phyloP scores from a whole-genome alignment of 2,888 invertebrate species.

The Plagiodera versicolora region DNA sequence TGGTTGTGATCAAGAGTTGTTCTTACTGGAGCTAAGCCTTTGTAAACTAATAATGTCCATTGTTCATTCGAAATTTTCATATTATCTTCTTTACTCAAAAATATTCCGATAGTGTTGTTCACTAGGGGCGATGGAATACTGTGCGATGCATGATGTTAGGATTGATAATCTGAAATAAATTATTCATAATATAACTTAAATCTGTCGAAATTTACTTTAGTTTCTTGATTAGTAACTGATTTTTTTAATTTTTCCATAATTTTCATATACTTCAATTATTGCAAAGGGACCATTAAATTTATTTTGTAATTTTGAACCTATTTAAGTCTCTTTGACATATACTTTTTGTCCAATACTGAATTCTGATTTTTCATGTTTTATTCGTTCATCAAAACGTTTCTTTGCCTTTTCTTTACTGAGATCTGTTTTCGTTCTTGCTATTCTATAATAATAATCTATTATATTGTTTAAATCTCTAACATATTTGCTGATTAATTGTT shows the following conservation, averaged over 20 bases:
- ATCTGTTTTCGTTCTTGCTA: slow-evolving; percentile 18
- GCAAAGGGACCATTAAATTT: not conserved
- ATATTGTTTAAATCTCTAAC: slow-evolving; percentile 23
- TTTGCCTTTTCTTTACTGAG: slow-evolving; percentile 24
- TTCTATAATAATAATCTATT: slow-evolving; percentile 23
- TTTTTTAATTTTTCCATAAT: not conserved
- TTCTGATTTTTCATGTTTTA: slow-evolving; percentile 8
- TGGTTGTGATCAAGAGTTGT: too few relatives aligned
- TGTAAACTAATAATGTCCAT: too few relatives aligned
- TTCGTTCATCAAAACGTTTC: slow-evolving; percentile 16
- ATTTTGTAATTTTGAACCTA: not conserved
- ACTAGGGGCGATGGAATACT: too few relatives aligned
- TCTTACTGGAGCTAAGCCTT: too few relatives aligned
- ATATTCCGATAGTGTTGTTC: too few relatives aligned
- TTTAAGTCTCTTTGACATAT: not conserved
- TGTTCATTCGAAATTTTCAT: too few relatives aligned
- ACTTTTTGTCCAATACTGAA: slow-evolving; percentile 25
- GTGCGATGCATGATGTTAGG: not conserved
- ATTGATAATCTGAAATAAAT: not conserved
- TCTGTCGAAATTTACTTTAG: slow-evolving; percentile 8
- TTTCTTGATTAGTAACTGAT: slow-evolving; percentile 5
- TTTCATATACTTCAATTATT: not conserved
- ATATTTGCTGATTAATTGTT: slow-evolving; percentile 27
- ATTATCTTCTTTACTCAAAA: too few relatives aligned
- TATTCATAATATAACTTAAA: not conserved